Conservation (phyloP, 2,888 invertebrate genomes). For the Callyntrura sp. region DNA sequence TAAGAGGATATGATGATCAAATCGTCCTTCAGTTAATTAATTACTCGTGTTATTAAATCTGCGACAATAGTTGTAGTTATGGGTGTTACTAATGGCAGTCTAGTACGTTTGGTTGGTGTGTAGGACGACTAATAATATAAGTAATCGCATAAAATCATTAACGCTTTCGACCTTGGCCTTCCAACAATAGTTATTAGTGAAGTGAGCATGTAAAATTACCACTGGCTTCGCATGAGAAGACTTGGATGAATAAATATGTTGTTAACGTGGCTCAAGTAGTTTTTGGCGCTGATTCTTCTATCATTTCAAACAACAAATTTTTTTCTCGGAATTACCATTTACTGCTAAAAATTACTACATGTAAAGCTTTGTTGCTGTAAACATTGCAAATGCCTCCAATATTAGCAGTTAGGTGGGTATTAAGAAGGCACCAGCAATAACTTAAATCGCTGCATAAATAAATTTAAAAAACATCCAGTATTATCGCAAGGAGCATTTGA, state of each 20-base stretch:
- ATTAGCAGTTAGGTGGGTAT: no score
- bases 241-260: background rate
- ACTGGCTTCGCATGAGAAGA: background rate
- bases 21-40: slow-evolving; percentile 61
- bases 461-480: no score
- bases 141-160: slow-evolving; percentile 23
- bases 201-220: background rate
- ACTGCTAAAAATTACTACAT: no score
- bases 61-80: background rate
- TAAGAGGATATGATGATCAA: background rate
- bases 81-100: background rate
- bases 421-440: no score
- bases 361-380: no score
- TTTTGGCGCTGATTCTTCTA: background rate
- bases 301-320: background rate
- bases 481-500: no score
- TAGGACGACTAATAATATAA: background rate
- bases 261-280: no score
- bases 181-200: background rate
- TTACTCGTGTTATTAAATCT: background rate
- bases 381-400: no score
- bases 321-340: background rate
- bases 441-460: background rate
- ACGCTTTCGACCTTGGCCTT: slow-evolving; percentile 38
- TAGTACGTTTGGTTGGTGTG: background rate